A percentile compares a stretch with the other conserved stretches of the same genome.
phyloP scores from a whole-genome alignment of 2,113 vertebrate species.

The Mormyrus lacerda region DNA sequence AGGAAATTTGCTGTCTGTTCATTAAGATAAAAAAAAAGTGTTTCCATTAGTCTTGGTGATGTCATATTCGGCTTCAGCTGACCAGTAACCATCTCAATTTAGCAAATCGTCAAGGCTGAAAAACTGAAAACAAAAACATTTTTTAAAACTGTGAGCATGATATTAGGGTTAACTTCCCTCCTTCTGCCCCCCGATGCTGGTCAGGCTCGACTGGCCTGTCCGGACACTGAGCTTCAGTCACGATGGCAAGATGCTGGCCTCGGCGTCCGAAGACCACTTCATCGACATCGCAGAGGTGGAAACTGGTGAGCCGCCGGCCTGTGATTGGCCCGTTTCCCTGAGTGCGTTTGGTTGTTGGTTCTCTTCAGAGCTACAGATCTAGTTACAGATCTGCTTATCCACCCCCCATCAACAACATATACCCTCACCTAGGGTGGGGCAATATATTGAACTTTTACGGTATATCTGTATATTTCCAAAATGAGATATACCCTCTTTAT shows the following conservation, averaged over 20 bases:
- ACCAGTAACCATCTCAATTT: background rate
- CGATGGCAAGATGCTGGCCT: conserved; percentile 93
- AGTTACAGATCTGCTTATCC: too few species aligned
- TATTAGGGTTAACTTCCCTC: background rate
- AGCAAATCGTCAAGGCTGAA: background rate
- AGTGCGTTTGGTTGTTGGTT: background rate
- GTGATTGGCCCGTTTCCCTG: background rate
- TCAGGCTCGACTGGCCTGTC: conserved; percentile 92
- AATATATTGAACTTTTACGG: background rate
- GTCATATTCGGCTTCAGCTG: background rate
- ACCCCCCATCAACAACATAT: background rate
- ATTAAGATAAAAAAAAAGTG: background rate
- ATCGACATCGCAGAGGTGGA: conserved; percentile 97
- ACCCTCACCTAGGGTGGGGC: background rate
- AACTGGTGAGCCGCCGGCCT: conserved; percentile 66
- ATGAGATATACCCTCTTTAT: background rate
- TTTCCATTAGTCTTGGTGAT: background rate
- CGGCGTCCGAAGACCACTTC: conserved; percentile 94
- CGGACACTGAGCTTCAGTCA: conserved; percentile 95
- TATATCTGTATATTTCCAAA: background rate
- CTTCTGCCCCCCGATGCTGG: background rate
- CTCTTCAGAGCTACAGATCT: too few species aligned
- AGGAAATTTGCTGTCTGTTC: background rate
- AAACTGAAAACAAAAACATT: background rate
- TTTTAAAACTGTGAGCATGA: background rate